These are phyloP conservation scores for Pseudorectes ferrugineus DNA, from an alignment of 2,113 vertebrate genomes.

Conservation along the genomic window DNA sequence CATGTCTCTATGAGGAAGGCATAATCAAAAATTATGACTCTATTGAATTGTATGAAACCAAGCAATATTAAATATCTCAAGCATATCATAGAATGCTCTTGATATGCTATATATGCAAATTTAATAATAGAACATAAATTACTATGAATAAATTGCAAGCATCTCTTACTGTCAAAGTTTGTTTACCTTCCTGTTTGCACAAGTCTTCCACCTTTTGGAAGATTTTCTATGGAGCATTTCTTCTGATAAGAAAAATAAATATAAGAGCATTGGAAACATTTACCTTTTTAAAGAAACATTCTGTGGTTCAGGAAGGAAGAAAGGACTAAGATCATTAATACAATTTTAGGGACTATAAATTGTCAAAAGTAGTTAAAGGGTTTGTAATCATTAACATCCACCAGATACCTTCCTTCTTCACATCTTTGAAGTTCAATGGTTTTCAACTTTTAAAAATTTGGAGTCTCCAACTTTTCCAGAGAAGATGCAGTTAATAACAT, in stretches of 20 bases:
- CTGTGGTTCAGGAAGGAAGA: background rate
- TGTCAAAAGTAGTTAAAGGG: background rate
- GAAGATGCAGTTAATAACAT: background rate
- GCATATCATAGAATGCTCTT: background rate
- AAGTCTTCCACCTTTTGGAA: background rate
- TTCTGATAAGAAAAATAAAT: background rate
- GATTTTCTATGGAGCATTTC: background rate
- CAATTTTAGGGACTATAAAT: background rate
- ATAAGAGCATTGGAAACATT: background rate
- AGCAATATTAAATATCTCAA: background rate
- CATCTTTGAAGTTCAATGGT: background rate
- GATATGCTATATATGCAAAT: background rate
- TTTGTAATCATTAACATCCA: background rate
- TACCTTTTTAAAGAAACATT: background rate
- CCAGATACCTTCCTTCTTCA: background rate
- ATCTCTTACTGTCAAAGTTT: background rate
- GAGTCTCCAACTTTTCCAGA: background rate
- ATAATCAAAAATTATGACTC: background rate
- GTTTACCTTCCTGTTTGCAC: background rate
- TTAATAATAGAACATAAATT: background rate
- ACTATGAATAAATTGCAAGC: background rate
- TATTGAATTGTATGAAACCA: background rate
- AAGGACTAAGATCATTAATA: background rate
- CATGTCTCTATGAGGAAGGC: background rate
- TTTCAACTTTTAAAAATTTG: background rate